These are phyloP conservation scores for Gymnopithys bicolor DNA, from an alignment of 2,797 vertebrate genomes.

Conservation along the genomic window DNA sequence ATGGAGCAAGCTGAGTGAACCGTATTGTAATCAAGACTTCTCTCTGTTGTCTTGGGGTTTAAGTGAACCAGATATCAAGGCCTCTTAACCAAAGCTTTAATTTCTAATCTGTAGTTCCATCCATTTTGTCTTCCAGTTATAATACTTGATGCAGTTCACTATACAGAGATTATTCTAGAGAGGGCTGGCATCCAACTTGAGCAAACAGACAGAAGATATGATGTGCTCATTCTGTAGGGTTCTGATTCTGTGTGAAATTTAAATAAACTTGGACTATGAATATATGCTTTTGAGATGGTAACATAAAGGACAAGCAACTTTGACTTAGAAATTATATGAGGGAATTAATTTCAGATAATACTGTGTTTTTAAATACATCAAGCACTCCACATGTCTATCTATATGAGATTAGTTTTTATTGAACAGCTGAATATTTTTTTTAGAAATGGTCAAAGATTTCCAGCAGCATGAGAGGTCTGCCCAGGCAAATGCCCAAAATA, in stretches of 20 bases:
- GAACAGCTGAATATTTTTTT: neutral
- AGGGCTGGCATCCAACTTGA: neutral
- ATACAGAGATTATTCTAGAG: neutral
- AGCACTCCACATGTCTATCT: neutral
- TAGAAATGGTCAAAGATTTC: neutral
- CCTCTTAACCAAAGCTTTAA: neutral
- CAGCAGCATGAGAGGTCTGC: neutral
- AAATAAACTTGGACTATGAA: neutral
- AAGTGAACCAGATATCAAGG: neutral
- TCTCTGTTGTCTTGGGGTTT: neutral
- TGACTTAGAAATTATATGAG: neutral
- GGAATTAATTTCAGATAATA: neutral
- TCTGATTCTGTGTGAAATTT: neutral
- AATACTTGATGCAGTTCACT: neutral
- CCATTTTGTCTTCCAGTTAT: neutral
- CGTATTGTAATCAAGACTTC: neutral
- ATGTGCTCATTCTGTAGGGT: neutral
- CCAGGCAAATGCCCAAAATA: neutral
- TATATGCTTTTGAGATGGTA: neutral
- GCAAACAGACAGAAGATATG: neutral
- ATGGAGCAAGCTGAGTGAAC: neutral
- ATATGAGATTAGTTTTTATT: neutral
- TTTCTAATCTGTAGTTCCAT: neutral
- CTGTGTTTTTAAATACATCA: neutral
- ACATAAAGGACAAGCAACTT: neutral